Percentiles rank a stretch among this genome's conserved stretches.
Conservation (phyloP, 64 coral and sea anemone genomes). For the Montipora capricornis region DNA sequence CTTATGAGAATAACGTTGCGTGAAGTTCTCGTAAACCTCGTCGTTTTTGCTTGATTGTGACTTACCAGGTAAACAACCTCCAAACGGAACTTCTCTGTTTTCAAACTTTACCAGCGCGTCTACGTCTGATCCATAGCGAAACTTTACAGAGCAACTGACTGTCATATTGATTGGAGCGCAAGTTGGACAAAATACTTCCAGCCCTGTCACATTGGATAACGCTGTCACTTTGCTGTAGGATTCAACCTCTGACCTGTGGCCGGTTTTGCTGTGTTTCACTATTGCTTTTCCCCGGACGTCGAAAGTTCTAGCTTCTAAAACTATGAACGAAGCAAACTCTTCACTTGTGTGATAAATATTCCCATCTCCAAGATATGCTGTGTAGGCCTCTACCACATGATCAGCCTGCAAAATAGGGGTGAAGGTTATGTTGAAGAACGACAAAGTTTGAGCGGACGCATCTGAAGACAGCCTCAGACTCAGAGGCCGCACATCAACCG, state of each 20-base stretch:
- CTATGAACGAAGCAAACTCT: not conserved
- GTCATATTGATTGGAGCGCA: not conserved
- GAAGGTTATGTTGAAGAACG: conserved; percentile 11
- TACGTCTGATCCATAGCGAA: conserved; percentile 32
- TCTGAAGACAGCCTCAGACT: not conserved
- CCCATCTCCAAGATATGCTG: not conserved
- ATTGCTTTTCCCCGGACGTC: not conserved
- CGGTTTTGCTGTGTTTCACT: conserved; percentile 37
- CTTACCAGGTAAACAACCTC: conserved; percentile 15
- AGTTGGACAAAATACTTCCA: conserved; percentile 14
- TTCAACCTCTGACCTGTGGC: not conserved
- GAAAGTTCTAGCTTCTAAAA: not conserved
- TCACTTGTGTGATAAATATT: not conserved
- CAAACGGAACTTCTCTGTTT: not conserved
- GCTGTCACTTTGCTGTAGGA: conserved; percentile 7
- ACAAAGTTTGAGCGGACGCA: not conserved
- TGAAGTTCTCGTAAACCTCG: no score
- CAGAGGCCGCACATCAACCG: not conserved
- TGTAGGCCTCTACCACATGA: not conserved
- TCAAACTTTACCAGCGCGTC: conserved; percentile 1
- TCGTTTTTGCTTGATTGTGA: no score
- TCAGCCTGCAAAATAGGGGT: not conserved
- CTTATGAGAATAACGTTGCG: no score
- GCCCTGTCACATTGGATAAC: not conserved
- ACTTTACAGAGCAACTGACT: conserved; percentile 28